These are phyloP conservation scores for Venusia cambrica DNA, from an alignment of 2,888 invertebrate genomes.

Conservation along the genomic window DNA sequence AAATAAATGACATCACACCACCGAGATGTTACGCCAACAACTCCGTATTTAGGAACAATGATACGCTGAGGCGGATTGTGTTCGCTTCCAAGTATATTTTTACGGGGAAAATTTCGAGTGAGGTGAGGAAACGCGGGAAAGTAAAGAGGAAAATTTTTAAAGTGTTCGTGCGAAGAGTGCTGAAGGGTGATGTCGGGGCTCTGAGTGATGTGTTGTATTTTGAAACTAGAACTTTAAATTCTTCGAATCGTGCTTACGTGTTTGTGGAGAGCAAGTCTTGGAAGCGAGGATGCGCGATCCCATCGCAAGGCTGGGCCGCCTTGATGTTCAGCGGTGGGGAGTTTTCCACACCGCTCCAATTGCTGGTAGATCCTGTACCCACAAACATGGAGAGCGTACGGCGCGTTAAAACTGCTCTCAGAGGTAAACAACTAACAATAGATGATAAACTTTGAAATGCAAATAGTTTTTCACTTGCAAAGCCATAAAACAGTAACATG, in stretches of 20 bases:
- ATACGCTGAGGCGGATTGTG: conserved; percentile 61
- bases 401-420: conserved; percentile 64
- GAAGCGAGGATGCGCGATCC: conserved; percentile 45
- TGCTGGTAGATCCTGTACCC: conserved; percentile 68
- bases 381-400: conserved; percentile 65
- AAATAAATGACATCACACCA: conserved; percentile 56
- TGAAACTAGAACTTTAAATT: conserved; percentile 63
- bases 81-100: conserved; percentile 70
- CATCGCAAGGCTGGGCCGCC: conserved; percentile 55
- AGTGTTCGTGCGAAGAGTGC: conserved; percentile 69
- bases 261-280: conserved; percentile 56
- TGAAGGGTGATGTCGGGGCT: conserved; percentile 68
- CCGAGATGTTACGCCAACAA: conserved; percentile 61
- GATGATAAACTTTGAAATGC: conserved; percentile 2
- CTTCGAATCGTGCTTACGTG: conserved; percentile 64
- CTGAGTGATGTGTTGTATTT: conserved; percentile 72
- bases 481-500: not conserved
- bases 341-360: conserved; percentile 55
- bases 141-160: conserved; percentile 61
- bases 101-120: conserved; percentile 73
- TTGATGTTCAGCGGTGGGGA: conserved; percentile 56
- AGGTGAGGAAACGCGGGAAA: conserved; percentile 55
- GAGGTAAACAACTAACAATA: conserved; percentile 54
- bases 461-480: not conserved
- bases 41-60: conserved; percentile 67